These are phyloP conservation scores for Denticeps clupeoides DNA, from an alignment of 2,797 vertebrate species.

Conservation along the genomic window DNA sequence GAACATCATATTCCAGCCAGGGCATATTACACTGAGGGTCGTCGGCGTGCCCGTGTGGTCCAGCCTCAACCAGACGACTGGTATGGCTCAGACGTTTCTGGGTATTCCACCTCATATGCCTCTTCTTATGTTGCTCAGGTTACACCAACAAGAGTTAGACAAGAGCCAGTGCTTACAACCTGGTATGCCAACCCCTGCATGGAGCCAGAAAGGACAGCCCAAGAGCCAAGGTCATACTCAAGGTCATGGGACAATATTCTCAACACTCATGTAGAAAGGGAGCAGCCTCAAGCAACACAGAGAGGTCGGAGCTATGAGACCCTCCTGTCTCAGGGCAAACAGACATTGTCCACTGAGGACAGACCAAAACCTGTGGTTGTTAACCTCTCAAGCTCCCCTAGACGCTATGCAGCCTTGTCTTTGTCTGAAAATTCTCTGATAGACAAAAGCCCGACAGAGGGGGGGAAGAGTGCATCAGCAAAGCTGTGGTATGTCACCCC, in stretches of 20 bases:
- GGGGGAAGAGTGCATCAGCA: conserved; percentile 46
- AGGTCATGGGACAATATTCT: conserved; percentile 97
- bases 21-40: conserved; percentile 73
- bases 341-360: conserved; percentile 57
- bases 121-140: conserved; percentile 61
- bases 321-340: conserved; percentile 71
- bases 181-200: conserved; percentile 77
- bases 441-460: conserved; percentile 73
- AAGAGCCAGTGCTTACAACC: conserved; percentile 62
- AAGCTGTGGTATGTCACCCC: conserved; percentile 91
- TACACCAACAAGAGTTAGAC: conserved; percentile 55
- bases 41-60: conserved; percentile 63
- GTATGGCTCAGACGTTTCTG: conserved; percentile 71
- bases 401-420: conserved; percentile 90
- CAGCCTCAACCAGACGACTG: conserved; percentile 73
- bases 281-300: conserved; percentile 69
- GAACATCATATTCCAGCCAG: conserved; percentile 66
- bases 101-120: conserved; percentile 62
- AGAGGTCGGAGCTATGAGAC: conserved; percentile 90
- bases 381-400: conserved; percentile 89
- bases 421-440: conserved; percentile 88
- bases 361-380: conserved; percentile 83
- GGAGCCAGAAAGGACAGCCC: conserved; percentile 65
- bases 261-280: conserved; percentile 64
- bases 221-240: conserved; percentile 79